Evolutionary conservation across 2,797 vertebrate species (phyloP), one percentile per base, ranked within the genome.

Genomic region (Agapornis canus): DNA sequence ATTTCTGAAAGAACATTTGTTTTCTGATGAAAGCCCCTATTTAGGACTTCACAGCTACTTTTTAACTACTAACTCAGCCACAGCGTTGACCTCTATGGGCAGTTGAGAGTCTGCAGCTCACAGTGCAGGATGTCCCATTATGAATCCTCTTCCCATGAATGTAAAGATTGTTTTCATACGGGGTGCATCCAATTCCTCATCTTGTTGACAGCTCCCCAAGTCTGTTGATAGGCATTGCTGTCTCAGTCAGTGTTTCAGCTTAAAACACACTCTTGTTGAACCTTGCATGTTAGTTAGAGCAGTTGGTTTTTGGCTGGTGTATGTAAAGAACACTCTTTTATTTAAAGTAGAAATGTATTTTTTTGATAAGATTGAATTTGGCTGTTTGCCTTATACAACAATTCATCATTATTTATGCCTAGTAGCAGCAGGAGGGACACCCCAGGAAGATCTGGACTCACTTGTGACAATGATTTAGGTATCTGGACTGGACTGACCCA

Each of bases 1-100:
- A 39, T 37, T 60, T 37, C 51, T 96, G 85, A 97, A 94, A 86
- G 96, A 64, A 61, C 68, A 13, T 89, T 79, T 97, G 91, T 96
- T 86, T 86, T 39, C 93, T 25, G 68, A 14, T 95, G 92, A 96
- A 95, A 91, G 94, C 21, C 43, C 25, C 91, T 40, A 64, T 96
- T 95, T 47, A 91, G 80, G 60, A 51, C 56, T 64, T 86, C 52
- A 16, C 71, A 65, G 80, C 63, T 78, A 71, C 57, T 80, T 92
- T 83, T 83, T 29, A 81, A 59, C 69, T 72, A 17, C 71, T 65
- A 43, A 52, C 54, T 88, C 65, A 8, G 76, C 47, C 32, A 0
- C 31, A 8, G 65, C 8, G 52, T 31, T 92, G 95, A 94, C 92
- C 87, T 84, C 63, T 82, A 2, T 6, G 68, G 45, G 71, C 2